These are phyloP conservation scores for Agriopis marginaria DNA, from an alignment of 2,888 invertebrate genomes.

Conservation along the genomic window DNA sequence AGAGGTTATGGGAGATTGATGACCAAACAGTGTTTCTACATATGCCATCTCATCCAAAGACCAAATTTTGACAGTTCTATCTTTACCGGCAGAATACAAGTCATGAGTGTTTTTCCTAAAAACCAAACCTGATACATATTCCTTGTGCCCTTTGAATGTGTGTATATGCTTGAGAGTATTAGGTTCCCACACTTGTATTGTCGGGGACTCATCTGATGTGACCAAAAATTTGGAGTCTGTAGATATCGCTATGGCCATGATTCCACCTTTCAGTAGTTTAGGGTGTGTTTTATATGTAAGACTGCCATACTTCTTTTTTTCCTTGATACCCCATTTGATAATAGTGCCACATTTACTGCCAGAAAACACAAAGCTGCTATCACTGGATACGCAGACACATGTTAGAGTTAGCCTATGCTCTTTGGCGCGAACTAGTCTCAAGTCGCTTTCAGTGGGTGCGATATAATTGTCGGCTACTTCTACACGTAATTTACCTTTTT, in stretches of 20 bases:
- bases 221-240: conserved; percentile 94
- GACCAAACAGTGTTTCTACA: conserved; percentile 98
- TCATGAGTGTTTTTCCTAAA: conserved; percentile 95
- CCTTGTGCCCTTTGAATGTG: conserved; percentile 93
- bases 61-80: conserved; percentile 96
- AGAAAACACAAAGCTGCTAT: conserved; percentile 90
- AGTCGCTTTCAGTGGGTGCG: conserved; percentile 63
- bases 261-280: conserved; percentile 75
- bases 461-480: conserved; percentile 89
- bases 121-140: conserved; percentile 90
- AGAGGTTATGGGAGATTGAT: conserved; percentile 94
- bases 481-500: conserved; percentile 92
- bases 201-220: conserved; percentile 80
- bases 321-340: conserved; percentile 93
- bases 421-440: conserved; percentile 89
- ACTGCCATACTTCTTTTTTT: conserved; percentile 87
- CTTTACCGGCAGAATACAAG: conserved; percentile 92
- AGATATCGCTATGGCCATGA: conserved; percentile 90
- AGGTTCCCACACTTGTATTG: conserved; percentile 95
- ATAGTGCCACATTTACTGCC: conserved; percentile 96
- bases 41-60: conserved; percentile 98
- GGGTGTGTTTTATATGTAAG: conserved; percentile 81
- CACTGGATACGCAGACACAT: conserved; percentile 91
- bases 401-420: conserved; percentile 93
- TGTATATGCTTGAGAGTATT: conserved; percentile 91